Percentiles rank a stretch among this genome's conserved stretches.
Evolutionary conservation across 2,888 invertebrate genomes (phyloP).

Genomic region (Agonopterix alstromeriana): DNA sequence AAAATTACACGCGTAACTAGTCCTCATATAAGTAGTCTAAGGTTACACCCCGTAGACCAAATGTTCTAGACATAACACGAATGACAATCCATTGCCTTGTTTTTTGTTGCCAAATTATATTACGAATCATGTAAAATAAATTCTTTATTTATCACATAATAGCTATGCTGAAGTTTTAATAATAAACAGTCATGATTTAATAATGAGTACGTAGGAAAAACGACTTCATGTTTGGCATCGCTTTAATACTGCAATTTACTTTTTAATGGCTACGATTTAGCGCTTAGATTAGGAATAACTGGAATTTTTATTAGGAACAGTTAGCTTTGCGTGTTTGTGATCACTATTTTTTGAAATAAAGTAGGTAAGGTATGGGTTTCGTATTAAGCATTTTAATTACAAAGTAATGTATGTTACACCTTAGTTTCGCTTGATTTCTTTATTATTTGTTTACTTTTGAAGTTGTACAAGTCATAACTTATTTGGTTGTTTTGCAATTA

Average conservation of each 20-base stretch:
- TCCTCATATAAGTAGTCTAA: too few relatives aligned
- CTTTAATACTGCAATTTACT: slow-evolving; percentile 14
- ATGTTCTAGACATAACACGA: too few relatives aligned
- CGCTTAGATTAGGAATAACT: slow-evolving; percentile 12
- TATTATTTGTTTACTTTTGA: too few relatives aligned
- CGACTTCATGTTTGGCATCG: slow-evolving; percentile 14
- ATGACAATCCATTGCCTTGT: too few relatives aligned
- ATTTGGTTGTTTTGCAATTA: too few relatives aligned
- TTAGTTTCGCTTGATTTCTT: too few relatives aligned
- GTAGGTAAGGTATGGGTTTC: neutral
- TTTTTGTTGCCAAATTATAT: too few relatives aligned
- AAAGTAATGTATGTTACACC: neutral
- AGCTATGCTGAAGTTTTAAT: neutral
- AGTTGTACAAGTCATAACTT: too few relatives aligned
- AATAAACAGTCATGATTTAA: too few relatives aligned
- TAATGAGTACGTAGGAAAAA: neutral
- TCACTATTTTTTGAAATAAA: neutral
- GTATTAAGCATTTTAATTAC: slow-evolving; percentile 1
- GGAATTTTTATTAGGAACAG: slow-evolving; percentile 8
- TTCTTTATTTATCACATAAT: neutral
- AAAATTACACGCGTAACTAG: too few relatives aligned
- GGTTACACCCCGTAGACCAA: too few relatives aligned
- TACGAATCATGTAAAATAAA: too few relatives aligned
- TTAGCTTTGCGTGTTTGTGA: slow-evolving; percentile 12
- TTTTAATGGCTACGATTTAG: slow-evolving; percentile 13